Conservation (phyloP, 2,797 vertebrate genomes). For the Megalops cyprinoides region DNA sequence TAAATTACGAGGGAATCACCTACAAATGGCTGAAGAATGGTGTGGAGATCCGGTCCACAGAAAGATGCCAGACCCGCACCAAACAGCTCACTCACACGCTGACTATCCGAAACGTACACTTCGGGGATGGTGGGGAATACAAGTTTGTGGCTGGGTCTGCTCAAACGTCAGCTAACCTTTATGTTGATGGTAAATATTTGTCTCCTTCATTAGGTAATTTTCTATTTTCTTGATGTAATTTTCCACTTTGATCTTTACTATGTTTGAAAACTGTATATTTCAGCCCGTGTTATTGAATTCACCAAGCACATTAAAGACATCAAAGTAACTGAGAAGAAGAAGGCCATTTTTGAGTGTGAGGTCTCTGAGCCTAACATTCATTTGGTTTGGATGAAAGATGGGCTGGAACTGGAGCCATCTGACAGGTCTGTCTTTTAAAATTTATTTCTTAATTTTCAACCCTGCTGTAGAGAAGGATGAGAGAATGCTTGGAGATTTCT, state of each 20-base stretch:
- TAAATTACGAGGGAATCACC: conserved; percentile 94
- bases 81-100: conserved; percentile 91
- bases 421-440: conserved; percentile 79
- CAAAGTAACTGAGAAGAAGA: conserved; percentile 95
- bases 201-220: not conserved
- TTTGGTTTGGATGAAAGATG: conserved; percentile 97
- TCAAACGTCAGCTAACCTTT: conserved; percentile 86
- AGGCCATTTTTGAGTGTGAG: conserved; percentile 95
- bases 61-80: conserved; percentile 90
- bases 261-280: no score
- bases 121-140: conserved; percentile 93
- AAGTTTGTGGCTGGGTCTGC: conserved; percentile 90
- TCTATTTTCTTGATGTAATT: not conserved
- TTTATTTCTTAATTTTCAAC: no score
- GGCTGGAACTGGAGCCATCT: conserved; percentile 85
- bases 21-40: conserved; percentile 99
- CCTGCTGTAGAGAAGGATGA: no score
- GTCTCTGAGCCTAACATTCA: conserved; percentile 92
- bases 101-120: conserved; percentile 93
- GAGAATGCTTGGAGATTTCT: no score
- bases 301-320: conserved; percentile 97
- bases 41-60: conserved; percentile 92
- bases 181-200: conserved; percentile 86
- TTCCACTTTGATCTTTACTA: conserved; percentile 30
- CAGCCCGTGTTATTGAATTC: conserved; percentile 96